Evolutionary conservation across 2,797 vertebrate species (phyloP).

Genomic region (Lophius americanus): DNA sequence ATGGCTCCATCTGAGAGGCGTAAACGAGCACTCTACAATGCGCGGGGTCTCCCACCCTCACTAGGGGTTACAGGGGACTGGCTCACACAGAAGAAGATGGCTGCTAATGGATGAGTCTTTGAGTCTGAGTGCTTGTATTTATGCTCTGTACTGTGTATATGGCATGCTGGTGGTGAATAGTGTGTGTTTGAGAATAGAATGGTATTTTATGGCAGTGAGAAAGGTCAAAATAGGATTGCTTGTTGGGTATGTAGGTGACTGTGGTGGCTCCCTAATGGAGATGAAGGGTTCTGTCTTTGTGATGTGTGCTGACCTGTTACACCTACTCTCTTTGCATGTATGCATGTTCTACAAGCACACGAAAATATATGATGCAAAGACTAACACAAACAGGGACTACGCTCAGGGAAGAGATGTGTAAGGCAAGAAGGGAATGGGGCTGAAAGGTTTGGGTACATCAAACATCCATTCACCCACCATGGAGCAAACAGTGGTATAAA

Average conservation of each 20-base stretch:
- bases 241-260: slow-evolving; percentile 44
- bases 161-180: slow-evolving; percentile 38
- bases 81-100: slow-evolving; percentile 63
- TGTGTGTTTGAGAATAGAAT: slow-evolving; percentile 36
- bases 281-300: slow-evolving; percentile 37
- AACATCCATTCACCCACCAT: slow-evolving; percentile 43
- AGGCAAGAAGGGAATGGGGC: background rate
- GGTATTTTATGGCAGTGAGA: slow-evolving; percentile 35
- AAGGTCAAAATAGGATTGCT: slow-evolving; percentile 48
- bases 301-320: slow-evolving; percentile 29
- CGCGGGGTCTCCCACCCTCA: slow-evolving; percentile 69
- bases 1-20: slow-evolving; percentile 81
- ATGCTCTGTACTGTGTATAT: slow-evolving; percentile 49
- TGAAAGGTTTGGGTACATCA: slow-evolving; percentile 66
- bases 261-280: slow-evolving; percentile 45
- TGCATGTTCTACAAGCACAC: background rate
- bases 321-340: slow-evolving; percentile 25
- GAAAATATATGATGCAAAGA: slow-evolving; percentile 19
- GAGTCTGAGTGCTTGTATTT: slow-evolving; percentile 62
- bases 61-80: slow-evolving; percentile 68
- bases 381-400: background rate
- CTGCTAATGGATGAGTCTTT: slow-evolving; percentile 71
- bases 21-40: slow-evolving; percentile 76
- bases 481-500: slow-evolving; percentile 53
- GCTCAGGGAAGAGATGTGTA: background rate